Conservation (phyloP, 2,797 vertebrate species). For the Epinephelus malabaricus region DNA sequence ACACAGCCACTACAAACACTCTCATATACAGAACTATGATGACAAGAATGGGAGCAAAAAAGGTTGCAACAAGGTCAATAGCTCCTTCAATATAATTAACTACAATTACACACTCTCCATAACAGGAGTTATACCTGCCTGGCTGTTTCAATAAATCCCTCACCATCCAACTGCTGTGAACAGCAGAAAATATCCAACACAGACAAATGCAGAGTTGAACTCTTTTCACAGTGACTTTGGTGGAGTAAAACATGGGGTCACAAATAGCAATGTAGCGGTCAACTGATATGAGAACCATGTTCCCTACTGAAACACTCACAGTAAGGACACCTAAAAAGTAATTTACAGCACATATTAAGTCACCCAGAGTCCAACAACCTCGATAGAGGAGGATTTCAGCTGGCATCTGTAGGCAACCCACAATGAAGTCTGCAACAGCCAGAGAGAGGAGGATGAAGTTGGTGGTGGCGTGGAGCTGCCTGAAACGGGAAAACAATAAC, state of each 20-base stretch:
- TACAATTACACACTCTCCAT: slow-evolving; percentile 53
- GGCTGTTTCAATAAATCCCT: slow-evolving; percentile 22
- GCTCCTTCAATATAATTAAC: not conserved
- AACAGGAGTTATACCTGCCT: slow-evolving; percentile 26
- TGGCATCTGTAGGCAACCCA: slow-evolving; percentile 32
- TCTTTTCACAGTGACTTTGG: slow-evolving; percentile 44
- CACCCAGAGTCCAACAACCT: slow-evolving; percentile 33
- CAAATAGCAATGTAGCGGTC: slow-evolving; percentile 53
- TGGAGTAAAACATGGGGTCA: slow-evolving; percentile 63
- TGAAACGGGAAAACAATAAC: not conserved
- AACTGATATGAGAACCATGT: not conserved
- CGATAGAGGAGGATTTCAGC: not conserved
- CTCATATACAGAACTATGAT: not conserved
- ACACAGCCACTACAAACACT: not conserved
- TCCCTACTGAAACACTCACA: slow-evolving; percentile 2
- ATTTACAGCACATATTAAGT: not conserved
- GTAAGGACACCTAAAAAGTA: not conserved
- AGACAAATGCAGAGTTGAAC: slow-evolving; percentile 34
- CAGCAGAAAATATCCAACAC: slow-evolving; percentile 55
- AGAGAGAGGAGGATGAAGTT: slow-evolving; percentile 35
- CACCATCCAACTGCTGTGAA: not conserved
- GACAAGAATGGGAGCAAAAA: slow-evolving; percentile 50
- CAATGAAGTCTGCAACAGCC: slow-evolving; percentile 30
- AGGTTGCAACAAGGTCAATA: slow-evolving; percentile 38
- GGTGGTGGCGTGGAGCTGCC: slow-evolving; percentile 34